Conservation (phyloP, 2,113 vertebrate genomes). For the Pseudolaguvia tuberculata region DNA sequence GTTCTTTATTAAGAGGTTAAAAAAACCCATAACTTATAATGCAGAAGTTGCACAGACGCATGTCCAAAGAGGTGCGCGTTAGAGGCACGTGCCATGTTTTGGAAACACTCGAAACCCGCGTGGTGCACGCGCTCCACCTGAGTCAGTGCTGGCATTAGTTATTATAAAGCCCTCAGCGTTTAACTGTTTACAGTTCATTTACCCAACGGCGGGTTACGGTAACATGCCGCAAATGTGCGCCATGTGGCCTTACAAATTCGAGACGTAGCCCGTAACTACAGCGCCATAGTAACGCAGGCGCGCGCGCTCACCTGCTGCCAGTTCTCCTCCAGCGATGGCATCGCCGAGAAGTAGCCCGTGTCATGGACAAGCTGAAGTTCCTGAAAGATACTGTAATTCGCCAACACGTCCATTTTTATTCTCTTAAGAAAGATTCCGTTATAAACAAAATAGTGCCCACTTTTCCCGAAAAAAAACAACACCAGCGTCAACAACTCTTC, state of each 20-base stretch:
- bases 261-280: background rate
- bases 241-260: background rate
- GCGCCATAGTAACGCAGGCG: constrained; percentile 14
- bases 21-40: background rate
- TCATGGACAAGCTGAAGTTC: constrained; percentile 99
- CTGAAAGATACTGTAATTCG: constrained; percentile 99
- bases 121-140: constrained; percentile 7
- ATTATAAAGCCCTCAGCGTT: background rate
- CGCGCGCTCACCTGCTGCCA: constrained; percentile 92
- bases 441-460: background rate
- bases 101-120: constrained; percentile 25
- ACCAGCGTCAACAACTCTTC: constrained; percentile 31
- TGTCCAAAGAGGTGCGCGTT: background rate
- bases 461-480: constrained; percentile 11
- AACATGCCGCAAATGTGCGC: background rate
- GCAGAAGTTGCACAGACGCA: no score
- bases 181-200: background rate
- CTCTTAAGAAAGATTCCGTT: constrained; percentile 42
- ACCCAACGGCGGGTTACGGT: no score
- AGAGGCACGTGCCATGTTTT: constrained; percentile 25
- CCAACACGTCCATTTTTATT: constrained; percentile 97
- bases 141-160: background rate
- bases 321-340: constrained; percentile 98
- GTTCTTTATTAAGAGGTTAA: constrained; percentile 28
- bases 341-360: constrained; percentile 99